Evolutionary conservation across 2,888 invertebrate genomes (phyloP).

Genomic region (Acanthopleura granulata): DNA sequence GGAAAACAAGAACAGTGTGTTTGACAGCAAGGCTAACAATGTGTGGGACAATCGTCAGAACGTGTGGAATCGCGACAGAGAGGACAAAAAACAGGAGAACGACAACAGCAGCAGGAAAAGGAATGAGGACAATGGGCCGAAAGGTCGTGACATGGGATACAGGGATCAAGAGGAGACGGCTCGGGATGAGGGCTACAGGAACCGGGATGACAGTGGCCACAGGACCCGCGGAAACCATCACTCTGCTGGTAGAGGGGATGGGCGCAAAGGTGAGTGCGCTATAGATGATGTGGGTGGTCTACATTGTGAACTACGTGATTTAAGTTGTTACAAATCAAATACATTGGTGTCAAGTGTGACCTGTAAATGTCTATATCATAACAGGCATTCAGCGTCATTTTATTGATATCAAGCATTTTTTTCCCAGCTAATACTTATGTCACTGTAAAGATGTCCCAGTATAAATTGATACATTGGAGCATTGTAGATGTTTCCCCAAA

Average conservation of each 20-base stretch:
- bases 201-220: conserved; percentile 29
- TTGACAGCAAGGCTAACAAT: conserved; percentile 26
- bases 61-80: conserved; percentile 19
- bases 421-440: no score
- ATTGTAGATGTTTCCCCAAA: no score
- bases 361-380: no score
- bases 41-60: conserved; percentile 24
- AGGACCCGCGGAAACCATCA: conserved; percentile 19
- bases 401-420: no score
- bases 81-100: conserved; percentile 24
- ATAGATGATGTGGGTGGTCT: background rate
- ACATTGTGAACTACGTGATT: no score
- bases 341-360: no score
- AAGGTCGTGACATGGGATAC: conserved; percentile 4
- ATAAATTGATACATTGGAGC: no score
- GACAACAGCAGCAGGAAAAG: conserved; percentile 27
- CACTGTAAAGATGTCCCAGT: no score
- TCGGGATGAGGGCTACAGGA: conserved; percentile 11
- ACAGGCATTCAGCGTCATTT: no score
- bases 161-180: background rate
- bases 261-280: background rate
- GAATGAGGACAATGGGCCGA: background rate
- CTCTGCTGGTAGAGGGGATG: background rate
- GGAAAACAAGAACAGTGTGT: conserved; percentile 35
- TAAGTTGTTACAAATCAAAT: no score